Evolutionary conservation across 2,797 vertebrate species (phyloP).

Genomic region (Buceros bicornis): DNA sequence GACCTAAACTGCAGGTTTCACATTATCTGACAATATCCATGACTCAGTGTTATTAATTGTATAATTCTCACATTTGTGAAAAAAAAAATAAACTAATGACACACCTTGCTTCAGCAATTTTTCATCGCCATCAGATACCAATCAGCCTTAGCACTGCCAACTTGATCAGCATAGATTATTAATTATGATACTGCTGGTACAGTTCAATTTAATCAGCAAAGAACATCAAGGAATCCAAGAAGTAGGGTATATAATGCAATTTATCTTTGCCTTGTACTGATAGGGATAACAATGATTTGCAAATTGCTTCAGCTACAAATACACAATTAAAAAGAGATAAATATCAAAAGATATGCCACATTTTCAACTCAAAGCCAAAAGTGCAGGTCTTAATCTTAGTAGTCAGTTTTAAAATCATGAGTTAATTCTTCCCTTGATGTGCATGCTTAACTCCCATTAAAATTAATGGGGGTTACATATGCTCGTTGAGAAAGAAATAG

Average conservation of each 20-base stretch:
- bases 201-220: constrained; percentile 79
- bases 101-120: constrained; percentile 67
- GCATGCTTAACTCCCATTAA: constrained; percentile 83
- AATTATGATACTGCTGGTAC: constrained; percentile 76
- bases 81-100: background rate
- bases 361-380: constrained; percentile 81
- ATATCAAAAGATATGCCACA: constrained; percentile 79
- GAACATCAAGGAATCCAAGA: constrained; percentile 78
- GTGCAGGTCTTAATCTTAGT: constrained; percentile 79
- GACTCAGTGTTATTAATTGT: constrained; percentile 22
- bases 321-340: constrained; percentile 85
- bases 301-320: constrained; percentile 81
- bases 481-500: constrained; percentile 77
- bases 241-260: constrained; percentile 75
- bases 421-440: constrained; percentile 78
- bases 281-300: constrained; percentile 79
- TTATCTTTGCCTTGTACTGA: constrained; percentile 80
- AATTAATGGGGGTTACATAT: constrained; percentile 83
- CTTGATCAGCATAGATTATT: constrained; percentile 79
- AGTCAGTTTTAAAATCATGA: constrained; percentile 68
- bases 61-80: constrained; percentile 39
- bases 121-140: constrained; percentile 57
- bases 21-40: background rate
- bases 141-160: constrained; percentile 16
- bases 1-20: background rate